Base-by-base conservation (phyloP, 1,140 invertebrate genomes). In the Macrobrachium rosenbergii region DNA sequence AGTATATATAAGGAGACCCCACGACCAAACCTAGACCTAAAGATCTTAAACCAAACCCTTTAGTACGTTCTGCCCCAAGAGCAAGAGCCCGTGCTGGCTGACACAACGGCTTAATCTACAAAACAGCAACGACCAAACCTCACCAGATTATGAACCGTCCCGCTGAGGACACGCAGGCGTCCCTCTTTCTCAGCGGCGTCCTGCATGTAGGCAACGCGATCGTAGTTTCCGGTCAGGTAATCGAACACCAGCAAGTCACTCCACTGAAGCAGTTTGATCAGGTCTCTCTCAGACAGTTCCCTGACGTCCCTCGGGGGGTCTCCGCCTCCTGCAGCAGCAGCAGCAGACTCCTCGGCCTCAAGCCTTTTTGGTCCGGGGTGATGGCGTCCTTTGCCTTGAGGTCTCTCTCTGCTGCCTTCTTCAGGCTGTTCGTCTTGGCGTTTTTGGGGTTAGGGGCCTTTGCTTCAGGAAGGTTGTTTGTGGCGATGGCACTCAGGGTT, bases 211-310 rank as follows among this genome's bases (percentile, higher is more conserved):
- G 87, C 88, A 6, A 88, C 73, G 0, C 88, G 88, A 88, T 93
- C 92, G 89, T 93, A 93, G 80, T 93, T 92, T 58, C 91, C 92
- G 10, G 92, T 93, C n/a, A 93, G 89, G 83, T 92, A 93, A 89
- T 93, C 92, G 89, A 92, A 93, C 12, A 93, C 84, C 28, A 93
- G 91, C 88, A 93, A 90, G 84, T 91, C 91, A 75, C 92, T 92
- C 92, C 92, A 93, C 88, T 93, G 92, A 12, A 92, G 85, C 21
- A 93, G 76, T 28, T 91, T 88, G 10, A 90, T 77, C 60, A 92
- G 79, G 43, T 91, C 83, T 60, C 75, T 64, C 75, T 84, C 83
- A 3, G 83, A 72, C 69, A 72, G 69, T 43, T 6, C 37, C 69
- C 69, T 72, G 17, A 28, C 7, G 69, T 72, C 21, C 17, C 21